Evolutionary conservation across 2,797 vertebrate species (phyloP).

Genomic region (Melanotaenia nigrans): DNA sequence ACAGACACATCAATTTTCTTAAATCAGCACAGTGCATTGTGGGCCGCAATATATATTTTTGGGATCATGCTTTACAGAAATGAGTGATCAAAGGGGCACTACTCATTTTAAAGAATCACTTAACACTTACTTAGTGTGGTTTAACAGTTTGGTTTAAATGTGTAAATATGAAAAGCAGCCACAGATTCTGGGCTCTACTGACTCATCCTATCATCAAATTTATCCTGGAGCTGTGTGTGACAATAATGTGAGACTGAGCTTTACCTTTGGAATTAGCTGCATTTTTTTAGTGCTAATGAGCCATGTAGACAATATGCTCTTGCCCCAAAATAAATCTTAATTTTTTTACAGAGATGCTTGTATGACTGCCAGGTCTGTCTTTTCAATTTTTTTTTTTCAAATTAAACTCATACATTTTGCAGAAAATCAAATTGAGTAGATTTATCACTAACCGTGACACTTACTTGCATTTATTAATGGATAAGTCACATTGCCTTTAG

Average conservation of each 20-base stretch:
- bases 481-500: slow-evolving; percentile 11
- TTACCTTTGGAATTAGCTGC: slow-evolving; percentile 62
- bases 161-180: slow-evolving; percentile 64
- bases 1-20: slow-evolving; percentile 16
- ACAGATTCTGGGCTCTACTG: slow-evolving; percentile 57
- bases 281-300: slow-evolving; percentile 59
- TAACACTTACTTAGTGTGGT: slow-evolving; percentile 53
- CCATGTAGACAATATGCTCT: slow-evolving; percentile 47
- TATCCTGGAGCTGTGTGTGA: slow-evolving; percentile 58
- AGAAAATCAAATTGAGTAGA: slow-evolving; percentile 32
- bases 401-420: slow-evolving; percentile 13
- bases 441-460: slow-evolving; percentile 11
- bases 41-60: slow-evolving; percentile 35
- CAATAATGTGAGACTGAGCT: slow-evolving; percentile 53
- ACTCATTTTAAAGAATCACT: slow-evolving; percentile 56
- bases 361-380: slow-evolving; percentile 25
- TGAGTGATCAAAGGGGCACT: slow-evolving; percentile 30
- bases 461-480: slow-evolving; percentile 13
- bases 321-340: slow-evolving; percentile 53
- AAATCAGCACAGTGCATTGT: slow-evolving; percentile 25
- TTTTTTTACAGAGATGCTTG: slow-evolving; percentile 22
- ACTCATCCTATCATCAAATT: slow-evolving; percentile 58
- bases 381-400: slow-evolving; percentile 16
- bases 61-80: slow-evolving; percentile 35
- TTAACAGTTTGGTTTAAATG: slow-evolving; percentile 56